Percentiles rank a stretch among this genome's conserved stretches.
These are phyloP conservation scores for Temnopleurus reevesii DNA, from an alignment of 53 echinoderm and acorn worm genomes.

Conservation along the genomic window DNA sequence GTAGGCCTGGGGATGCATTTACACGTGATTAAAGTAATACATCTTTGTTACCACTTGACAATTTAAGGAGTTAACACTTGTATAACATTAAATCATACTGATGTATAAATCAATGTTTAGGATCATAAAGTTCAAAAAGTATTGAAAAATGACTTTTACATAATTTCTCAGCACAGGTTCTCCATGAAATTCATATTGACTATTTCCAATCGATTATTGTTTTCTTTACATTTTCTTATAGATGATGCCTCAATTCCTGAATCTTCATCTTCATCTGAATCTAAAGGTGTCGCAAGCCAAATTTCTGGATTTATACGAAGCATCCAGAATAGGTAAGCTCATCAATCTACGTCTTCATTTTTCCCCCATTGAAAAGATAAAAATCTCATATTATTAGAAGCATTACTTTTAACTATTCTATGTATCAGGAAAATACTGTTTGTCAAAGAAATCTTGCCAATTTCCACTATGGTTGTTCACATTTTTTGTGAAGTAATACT, in stretches of 20 bases:
- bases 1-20: no score
- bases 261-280: neutral
- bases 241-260: neutral
- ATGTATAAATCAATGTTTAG: no score
- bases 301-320: slow-evolving; percentile 10
- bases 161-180: neutral
- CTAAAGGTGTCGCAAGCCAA: slow-evolving; percentile 13
- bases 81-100: no score
- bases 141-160: neutral
- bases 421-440: neutral
- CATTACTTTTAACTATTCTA: neutral
- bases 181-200: neutral
- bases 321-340: slow-evolving; percentile 22
- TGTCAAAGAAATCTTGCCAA: neutral
- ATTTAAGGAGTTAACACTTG: no score
- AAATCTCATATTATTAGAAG: neutral
- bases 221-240: neutral
- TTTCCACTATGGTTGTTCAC: neutral
- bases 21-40: no score
- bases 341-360: neutral
- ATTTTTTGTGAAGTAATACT: neutral
- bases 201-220: neutral
- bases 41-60: no score
- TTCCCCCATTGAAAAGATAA: neutral
- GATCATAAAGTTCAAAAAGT: no score